Percentiles rank a stretch among this genome's conserved stretches.
Evolutionary conservation across 2,113 vertebrate species (phyloP).

Genomic region (Ictalurus punctatus): DNA sequence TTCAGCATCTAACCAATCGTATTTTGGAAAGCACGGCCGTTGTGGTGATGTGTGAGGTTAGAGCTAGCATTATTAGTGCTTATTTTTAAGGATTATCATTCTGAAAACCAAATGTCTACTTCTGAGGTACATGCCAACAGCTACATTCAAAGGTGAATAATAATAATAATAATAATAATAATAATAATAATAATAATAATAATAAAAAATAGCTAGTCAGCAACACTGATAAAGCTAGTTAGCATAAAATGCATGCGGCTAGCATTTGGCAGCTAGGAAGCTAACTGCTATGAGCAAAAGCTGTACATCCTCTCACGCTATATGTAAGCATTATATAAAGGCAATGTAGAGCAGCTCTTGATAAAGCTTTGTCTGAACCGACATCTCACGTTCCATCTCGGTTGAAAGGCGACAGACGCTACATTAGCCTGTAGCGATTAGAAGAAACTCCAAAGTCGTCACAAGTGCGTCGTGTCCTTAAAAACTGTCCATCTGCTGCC

Average conservation of each 20-base stretch:
- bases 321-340: not conserved
- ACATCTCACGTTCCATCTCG: not conserved
- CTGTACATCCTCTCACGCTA: not conserved
- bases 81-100: not conserved
- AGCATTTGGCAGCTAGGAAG: not conserved
- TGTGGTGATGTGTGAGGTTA: not conserved
- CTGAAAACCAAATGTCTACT: not conserved
- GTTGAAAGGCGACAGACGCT: not conserved
- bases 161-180: too few relatives aligned
- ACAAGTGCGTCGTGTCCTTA: constrained; percentile 1
- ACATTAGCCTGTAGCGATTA: not conserved
- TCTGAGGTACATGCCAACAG: not conserved
- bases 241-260: not conserved
- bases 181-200: too few relatives aligned
- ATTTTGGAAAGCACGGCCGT: not conserved
- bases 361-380: not conserved
- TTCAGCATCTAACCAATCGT: not conserved
- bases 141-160: not conserved
- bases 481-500: constrained; percentile 5
- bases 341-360: not conserved
- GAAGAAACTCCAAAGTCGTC: not conserved
- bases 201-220: not conserved
- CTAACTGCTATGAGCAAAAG: not conserved
- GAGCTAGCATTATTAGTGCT: not conserved
- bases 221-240: not conserved